Base-by-base conservation (phyloP, 2,113 vertebrate genomes). In the Dipodomys merriami region DNA sequence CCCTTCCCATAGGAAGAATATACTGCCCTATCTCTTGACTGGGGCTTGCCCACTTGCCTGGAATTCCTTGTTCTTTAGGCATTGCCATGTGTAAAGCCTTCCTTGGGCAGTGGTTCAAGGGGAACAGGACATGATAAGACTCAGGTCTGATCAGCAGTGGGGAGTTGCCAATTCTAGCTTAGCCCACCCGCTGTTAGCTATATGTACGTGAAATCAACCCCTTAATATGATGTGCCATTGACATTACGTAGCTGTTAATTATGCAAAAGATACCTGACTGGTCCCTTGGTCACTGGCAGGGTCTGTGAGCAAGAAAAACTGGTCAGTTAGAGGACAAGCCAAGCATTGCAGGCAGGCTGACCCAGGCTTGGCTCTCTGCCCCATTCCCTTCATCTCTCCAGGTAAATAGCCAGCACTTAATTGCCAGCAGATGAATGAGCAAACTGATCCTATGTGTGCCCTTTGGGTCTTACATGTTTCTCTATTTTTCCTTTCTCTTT, bases 381-480 rank as follows among this genome's bases (percentile, higher is more conserved):
- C 25, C 0, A 25, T 83, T 95, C 3, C 71, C 83, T 83, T 25
- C 39, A 27, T 88, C 44, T 79, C n/a, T 88, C 53, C 71, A 67
- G 11, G 22, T 90, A 62, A 76, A 19, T 13, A n/a, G 72, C 65
- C 79, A 60, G 27, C 19, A 33, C 39, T 68, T 85, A 83, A 83
- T 74, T 81, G 22, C 73, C 35, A 67, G 18, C 64, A 81, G 86
- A 49, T 53, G 18, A 90, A 30, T 85, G 92, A 86, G 33, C 27
- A 92, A 88, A 71, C 82, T 29, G 39, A 93, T n/a, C 46, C 30
- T 86, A 35, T 2, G 73, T 80, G 53, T 91, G 57, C 46, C 62
- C 69, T 95, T 91, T 96, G 39, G 68, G 65, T 72, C 22, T 91
- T 91, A 22, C 10, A 27, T 79, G n/a, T 44, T 79, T 83, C 86